A percentile compares a stretch with the other conserved stretches of the same genome.
Evolutionary conservation across 2,113 vertebrate genomes (phyloP).

Genomic region (Gallinago media): DNA sequence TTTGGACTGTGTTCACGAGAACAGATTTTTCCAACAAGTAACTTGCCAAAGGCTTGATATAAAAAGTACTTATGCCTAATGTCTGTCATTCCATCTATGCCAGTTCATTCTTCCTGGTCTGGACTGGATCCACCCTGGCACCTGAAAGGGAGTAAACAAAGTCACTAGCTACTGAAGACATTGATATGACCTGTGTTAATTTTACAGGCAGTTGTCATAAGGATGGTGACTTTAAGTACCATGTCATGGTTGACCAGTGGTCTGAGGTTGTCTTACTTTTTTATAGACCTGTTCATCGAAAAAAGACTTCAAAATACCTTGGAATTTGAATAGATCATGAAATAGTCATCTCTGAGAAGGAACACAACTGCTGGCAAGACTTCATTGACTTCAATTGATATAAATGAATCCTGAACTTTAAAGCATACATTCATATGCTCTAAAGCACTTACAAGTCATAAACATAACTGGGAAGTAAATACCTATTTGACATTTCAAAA

Average conservation of each 20-base stretch:
- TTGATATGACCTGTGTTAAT: slow-evolving; percentile 51
- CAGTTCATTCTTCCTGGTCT: slow-evolving; percentile 77
- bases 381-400: neutral
- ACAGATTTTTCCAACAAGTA: slow-evolving; percentile 77
- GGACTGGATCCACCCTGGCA: slow-evolving; percentile 74
- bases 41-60: slow-evolving; percentile 81
- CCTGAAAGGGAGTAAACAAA: slow-evolving; percentile 67
- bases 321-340: neutral
- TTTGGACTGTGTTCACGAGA: slow-evolving; percentile 78
- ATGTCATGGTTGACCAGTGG: neutral
- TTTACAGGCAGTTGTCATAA: slow-evolving; percentile 63
- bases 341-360: neutral
- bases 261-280: slow-evolving; percentile 47
- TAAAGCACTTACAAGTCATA: neutral
- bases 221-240: slow-evolving; percentile 20
- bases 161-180: slow-evolving; percentile 51
- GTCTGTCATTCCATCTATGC: slow-evolving; percentile 78
- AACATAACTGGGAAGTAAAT: neutral
- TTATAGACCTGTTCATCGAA: neutral
- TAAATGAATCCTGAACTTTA: neutral
- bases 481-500: neutral
- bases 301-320: neutral
- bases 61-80: slow-evolving; percentile 77
- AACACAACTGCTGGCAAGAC: neutral
- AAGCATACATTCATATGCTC: neutral